These are phyloP conservation scores for Hirundichthys speculiger DNA, from an alignment of 2,113 vertebrate species.

Conservation along the genomic window DNA sequence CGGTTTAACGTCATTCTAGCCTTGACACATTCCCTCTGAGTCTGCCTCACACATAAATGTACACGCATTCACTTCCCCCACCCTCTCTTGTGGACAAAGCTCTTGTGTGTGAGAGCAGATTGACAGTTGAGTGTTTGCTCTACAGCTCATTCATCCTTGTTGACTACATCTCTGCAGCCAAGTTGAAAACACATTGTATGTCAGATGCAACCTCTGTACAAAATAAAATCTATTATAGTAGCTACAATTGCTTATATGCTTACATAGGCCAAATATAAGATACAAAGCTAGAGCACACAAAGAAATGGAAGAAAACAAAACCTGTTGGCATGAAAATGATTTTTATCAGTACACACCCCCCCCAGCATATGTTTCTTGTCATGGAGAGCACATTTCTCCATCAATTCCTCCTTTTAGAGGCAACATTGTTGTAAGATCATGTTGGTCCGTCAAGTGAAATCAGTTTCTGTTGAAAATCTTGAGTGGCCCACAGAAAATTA, in stretches of 20 bases:
- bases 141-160: conserved; percentile 72
- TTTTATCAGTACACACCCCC: conserved; percentile 4
- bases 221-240: conserved; percentile 47
- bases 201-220: conserved; percentile 43
- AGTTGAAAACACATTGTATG: conserved; percentile 61
- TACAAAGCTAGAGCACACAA: conserved; percentile 29
- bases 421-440: not conserved
- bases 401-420: not conserved
- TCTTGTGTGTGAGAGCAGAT: conserved; percentile 65
- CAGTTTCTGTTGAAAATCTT: not conserved
- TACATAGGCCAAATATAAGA: conserved; percentile 27
- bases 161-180: conserved; percentile 60
- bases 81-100: conserved; percentile 54
- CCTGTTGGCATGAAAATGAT: conserved; percentile 23
- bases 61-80: conserved; percentile 29
- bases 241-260: conserved; percentile 25
- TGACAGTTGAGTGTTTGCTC: conserved; percentile 71
- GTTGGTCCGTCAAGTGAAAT: not conserved
- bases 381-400: not conserved
- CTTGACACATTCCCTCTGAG: conserved; percentile 80
- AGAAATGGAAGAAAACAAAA: conserved; percentile 32
- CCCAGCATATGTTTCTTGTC: conserved; percentile 7
- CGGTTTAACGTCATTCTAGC: conserved; percentile 82
- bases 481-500: too few species aligned
- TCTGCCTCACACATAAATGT: conserved; percentile 57